Conservation (phyloP, 2,113 vertebrate species). For the Phainopepla nitens region DNA sequence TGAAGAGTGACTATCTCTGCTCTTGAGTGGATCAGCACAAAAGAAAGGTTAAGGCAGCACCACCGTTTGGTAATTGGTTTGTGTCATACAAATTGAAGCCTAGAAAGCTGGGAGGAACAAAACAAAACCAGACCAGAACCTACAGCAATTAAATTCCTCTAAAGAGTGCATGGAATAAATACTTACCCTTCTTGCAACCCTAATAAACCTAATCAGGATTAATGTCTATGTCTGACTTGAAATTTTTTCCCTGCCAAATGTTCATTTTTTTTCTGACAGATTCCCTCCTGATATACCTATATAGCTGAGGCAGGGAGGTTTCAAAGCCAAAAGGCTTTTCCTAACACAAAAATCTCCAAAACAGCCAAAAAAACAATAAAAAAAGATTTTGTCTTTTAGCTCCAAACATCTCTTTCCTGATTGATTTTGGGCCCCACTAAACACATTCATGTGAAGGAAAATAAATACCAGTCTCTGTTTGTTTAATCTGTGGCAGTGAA, state of each 20-base stretch:
- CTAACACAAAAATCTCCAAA: neutral
- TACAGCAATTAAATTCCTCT: neutral
- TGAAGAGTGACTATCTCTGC: neutral
- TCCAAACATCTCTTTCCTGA: neutral
- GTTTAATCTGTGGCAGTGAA: neutral
- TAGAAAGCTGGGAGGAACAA: neutral
- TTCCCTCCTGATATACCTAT: neutral
- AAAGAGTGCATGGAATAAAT: neutral
- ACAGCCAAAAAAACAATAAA: neutral
- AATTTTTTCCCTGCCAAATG: neutral
- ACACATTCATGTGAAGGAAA: slow-evolving; percentile 16
- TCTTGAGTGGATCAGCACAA: slow-evolving; percentile 5
- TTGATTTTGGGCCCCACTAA: slow-evolving; percentile 11
- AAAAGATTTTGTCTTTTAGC: neutral
- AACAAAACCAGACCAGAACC: neutral
- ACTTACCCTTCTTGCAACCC: neutral
- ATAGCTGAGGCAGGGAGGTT: neutral
- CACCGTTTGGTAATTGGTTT: neutral
- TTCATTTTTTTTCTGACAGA: neutral
- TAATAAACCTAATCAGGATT: neutral
- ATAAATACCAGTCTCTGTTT: neutral
- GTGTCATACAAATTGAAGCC: neutral
- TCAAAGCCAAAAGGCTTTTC: neutral
- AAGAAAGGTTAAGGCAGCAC: slow-evolving; percentile 1
- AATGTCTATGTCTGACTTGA: neutral